Conservation (phyloP, 2,888 invertebrate species). For the Nowickia ferox region DNA sequence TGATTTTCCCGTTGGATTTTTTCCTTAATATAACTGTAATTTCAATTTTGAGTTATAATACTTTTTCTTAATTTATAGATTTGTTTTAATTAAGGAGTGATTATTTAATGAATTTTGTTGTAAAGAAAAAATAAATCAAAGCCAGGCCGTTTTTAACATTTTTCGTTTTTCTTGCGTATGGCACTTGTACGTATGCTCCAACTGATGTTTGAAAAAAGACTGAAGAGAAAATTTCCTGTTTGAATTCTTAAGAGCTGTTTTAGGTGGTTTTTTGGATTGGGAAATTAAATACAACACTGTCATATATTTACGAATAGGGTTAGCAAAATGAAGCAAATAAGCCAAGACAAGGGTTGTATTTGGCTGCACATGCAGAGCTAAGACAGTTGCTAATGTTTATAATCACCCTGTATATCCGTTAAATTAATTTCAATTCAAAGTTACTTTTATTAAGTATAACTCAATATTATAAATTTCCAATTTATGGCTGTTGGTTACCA, state of each 20-base stretch:
- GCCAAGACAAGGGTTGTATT: not conserved
- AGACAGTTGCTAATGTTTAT: no score
- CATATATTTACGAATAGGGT: slow-evolving; percentile 22
- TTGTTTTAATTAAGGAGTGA: not conserved
- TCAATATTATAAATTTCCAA: no score
- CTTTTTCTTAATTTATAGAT: not conserved
- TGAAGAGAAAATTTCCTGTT: slow-evolving; percentile 57
- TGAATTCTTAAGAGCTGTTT: slow-evolving; percentile 36
- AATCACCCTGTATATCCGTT: no score
- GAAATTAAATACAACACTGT: slow-evolving; percentile 57
- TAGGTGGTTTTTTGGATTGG: not conserved
- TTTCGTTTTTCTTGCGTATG: slow-evolving; percentile 55
- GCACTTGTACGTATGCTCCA: slow-evolving; percentile 54
- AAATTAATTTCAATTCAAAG: no score
- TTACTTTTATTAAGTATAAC: no score
- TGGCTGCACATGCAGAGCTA: not conserved
- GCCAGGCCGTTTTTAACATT: slow-evolving; percentile 53
- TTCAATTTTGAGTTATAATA: not conserved
- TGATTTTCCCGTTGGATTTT: slow-evolving; percentile 25
- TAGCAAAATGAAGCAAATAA: not conserved
- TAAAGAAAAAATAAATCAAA: slow-evolving; percentile 20
- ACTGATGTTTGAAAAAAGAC: slow-evolving; percentile 63
- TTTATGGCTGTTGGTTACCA: no score
- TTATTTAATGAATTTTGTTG: slow-evolving; percentile 28
- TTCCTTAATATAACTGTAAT: slow-evolving; percentile 2